Evolutionary conservation across 2,113 vertebrate genomes (phyloP).

Genomic region (Alethe castanea): DNA sequence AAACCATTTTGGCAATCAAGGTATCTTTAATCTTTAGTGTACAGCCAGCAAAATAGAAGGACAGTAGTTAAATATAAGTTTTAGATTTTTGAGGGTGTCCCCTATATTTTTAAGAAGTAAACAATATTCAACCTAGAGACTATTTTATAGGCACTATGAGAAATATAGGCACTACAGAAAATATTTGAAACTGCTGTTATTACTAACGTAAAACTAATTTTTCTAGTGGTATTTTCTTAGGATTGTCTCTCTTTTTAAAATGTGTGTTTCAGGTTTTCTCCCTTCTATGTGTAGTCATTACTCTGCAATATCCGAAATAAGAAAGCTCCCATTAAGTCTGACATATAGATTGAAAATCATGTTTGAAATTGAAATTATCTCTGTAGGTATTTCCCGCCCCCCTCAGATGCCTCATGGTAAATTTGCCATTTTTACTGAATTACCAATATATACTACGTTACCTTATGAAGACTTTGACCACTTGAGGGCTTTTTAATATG

Average conservation of each 20-base stretch:
- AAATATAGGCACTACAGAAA: background rate
- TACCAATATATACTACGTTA: background rate
- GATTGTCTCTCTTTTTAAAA: background rate
- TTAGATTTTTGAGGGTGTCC: background rate
- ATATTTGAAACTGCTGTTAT: background rate
- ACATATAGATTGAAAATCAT: background rate
- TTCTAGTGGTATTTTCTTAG: background rate
- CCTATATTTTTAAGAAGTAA: background rate
- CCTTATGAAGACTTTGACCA: background rate
- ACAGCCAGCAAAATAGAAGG: background rate
- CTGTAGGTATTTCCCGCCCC: fast-evolving
- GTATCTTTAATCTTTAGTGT: background rate
- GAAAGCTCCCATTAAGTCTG: background rate
- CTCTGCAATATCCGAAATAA: background rate
- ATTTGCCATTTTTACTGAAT: background rate
- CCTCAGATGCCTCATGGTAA: background rate
- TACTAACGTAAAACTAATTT: background rate
- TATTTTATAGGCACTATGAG: background rate
- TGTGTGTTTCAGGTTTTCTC: background rate
- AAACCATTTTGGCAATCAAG: background rate
- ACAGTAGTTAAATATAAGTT: background rate
- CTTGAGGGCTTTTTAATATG: background rate
- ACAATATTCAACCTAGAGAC: background rate
- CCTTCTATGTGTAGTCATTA: background rate
- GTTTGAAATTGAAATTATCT: background rate